These are phyloP conservation scores for Cephalopterus ornatus DNA, from an alignment of 2,113 vertebrate species.

Conservation along the genomic window DNA sequence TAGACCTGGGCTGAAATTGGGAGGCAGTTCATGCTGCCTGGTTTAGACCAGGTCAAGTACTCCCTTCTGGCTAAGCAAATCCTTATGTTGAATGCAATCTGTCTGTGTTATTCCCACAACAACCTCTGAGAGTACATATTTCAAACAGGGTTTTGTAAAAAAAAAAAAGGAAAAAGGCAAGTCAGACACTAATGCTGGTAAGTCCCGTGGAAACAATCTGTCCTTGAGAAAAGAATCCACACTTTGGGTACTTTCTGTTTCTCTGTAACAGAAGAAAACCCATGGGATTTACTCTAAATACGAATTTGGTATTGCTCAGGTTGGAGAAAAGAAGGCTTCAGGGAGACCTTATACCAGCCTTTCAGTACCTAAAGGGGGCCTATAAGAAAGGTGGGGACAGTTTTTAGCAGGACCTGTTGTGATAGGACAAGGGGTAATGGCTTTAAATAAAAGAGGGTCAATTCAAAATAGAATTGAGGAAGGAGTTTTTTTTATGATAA, in stretches of 20 bases:
- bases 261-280: neutral
- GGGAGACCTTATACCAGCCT: neutral
- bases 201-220: neutral
- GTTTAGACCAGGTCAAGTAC: neutral
- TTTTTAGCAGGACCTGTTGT: neutral
- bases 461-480: neutral
- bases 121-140: neutral
- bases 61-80: neutral
- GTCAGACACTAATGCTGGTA: neutral
- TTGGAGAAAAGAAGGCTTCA: neutral
- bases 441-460: neutral
- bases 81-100: neutral
- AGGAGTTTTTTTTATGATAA: neutral
- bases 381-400: neutral
- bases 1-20: neutral
- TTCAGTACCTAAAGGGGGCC: neutral
- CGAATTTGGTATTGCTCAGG: neutral
- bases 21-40: neutral
- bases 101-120: neutral
- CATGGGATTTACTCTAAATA: neutral
- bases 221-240: neutral
- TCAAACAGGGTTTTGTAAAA: neutral
- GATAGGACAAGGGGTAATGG: neutral
- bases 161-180: neutral
- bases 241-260: neutral